These are phyloP conservation scores for Pogonomyrmex barbatus DNA, from an alignment of 1,140 invertebrate species.

Conservation along the genomic window DNA sequence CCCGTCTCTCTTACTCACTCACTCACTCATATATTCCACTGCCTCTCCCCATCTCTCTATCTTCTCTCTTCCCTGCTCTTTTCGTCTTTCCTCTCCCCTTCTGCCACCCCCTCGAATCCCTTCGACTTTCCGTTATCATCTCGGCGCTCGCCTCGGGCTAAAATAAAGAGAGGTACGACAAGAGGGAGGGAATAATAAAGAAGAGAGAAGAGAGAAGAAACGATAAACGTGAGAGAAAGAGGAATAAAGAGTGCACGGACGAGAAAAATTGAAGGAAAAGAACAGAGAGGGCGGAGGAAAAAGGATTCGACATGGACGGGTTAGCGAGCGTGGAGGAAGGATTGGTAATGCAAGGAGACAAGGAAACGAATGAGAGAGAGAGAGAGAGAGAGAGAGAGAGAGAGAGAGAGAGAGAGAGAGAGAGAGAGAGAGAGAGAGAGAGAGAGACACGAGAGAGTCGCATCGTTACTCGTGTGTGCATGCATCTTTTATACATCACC, in stretches of 20 bases:
- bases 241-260: slow-evolving; percentile 31
- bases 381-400: slow-evolving; percentile 6
- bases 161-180: slow-evolving; percentile 77
- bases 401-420: too few species aligned
- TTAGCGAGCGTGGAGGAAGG: slow-evolving; percentile 39
- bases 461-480: slow-evolving; percentile 20
- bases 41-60: neutral
- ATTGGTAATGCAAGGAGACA: neutral
- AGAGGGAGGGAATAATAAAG: slow-evolving; percentile 48
- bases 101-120: neutral
- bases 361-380: slow-evolving; percentile 10
- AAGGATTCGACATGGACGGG: slow-evolving; percentile 6
- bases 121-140: slow-evolving; percentile 66
- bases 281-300: neutral
- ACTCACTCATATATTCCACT: slow-evolving; percentile 28
- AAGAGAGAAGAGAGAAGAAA: slow-evolving; percentile 38
- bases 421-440: slow-evolving; percentile 6
- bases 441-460: slow-evolving; percentile 27
- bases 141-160: slow-evolving; percentile 76
- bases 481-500: slow-evolving; percentile 59
- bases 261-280: slow-evolving; percentile 34
- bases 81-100: slow-evolving; percentile 42
- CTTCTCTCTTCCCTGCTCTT: slow-evolving; percentile 38
- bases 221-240: too few species aligned
- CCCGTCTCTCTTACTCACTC: slow-evolving; percentile 36